Base-by-base conservation (phyloP, 2,113 vertebrate species). In the Pyxicephalus adspersus region DNA sequence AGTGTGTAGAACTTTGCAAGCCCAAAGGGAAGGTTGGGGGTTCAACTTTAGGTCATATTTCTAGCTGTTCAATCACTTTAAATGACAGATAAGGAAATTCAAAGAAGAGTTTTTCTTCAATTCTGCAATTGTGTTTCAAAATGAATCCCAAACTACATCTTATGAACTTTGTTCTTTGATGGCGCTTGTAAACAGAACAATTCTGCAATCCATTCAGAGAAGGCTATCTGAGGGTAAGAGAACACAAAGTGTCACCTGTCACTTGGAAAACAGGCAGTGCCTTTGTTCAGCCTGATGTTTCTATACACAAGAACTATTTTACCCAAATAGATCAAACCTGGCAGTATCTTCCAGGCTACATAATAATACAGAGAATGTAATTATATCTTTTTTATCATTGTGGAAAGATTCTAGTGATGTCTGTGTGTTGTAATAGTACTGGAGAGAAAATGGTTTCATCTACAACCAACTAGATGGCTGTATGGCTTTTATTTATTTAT, bases 241-340 rank as follows among this genome's bases (percentile, higher is more conserved):
- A 23, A 67, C 23, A 11, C 17, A 22, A 70, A 70, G 52, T 70
- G 50, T 50, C 25, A 25, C 45, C 45, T 70, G 67, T 70, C 67
- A 70, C 67, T 70, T 70, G 50, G 52, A 23, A 52, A 50, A 25
- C 20, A 51, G 67, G 50, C 67, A 28, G 38, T 13, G 11, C 38
- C 38, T 45, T 45, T 45, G 38, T 52, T 25, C 50, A 3, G 3
- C 3, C 1, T 28, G 23, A 2, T 26, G 45, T 18, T 54, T 9
- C 25, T 22, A 28, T 20, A 13, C 28, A 15, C 22, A 26, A 52
- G 52, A 70, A 70, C 45, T 54, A 45, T 67, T 51, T 13, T 68
- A 67, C 65, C 23, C 51, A 15, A 70, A 51, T 52, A 70, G 17
- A 68, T 51, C 38, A 45, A 45, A 45, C 11, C 38, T 45, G 11